Base-by-base conservation (phyloP, 2,888 invertebrate species). In the Macropis europaea region DNA sequence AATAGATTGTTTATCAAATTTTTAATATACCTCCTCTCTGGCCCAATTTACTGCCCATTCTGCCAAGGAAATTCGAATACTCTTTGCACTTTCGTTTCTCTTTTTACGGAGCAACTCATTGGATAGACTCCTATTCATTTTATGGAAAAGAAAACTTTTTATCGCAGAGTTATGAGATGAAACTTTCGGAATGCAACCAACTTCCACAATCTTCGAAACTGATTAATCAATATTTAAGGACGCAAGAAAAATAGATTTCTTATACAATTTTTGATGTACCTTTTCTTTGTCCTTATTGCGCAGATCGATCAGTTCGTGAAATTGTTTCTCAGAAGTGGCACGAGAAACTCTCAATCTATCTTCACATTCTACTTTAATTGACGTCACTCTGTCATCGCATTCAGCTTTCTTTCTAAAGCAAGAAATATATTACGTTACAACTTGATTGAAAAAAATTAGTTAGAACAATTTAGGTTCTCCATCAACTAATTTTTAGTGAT, bases 281-380 rank as follows among this genome's bases (percentile, higher is more conserved):
- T 80, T 71, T 32, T 59, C 62, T 11, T 42, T 59, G 2, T 66
- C 48, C 45, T 40, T 26, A 4, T 78, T 45, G 53, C 73, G 72
- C 34, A 81, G 61, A 5, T 63, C 52, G 48, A 72, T 47, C 24
- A 82, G 45, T 59, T 81, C 76, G 2, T 47, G 50, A 50, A 76
- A 73, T 42, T 71, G 52, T 60, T 75, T 76, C 38, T 76, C 79
- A 1, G 71, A 48, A 17, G 42, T 60, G 69, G 76, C 50, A 7
- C 71, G 74, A 40, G 61, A 63, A 13, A 11, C 30, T 61, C 61
- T 71, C 50, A 77, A 59, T 54, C 72, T 71, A 1, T 50, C 67
- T 19, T 76, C 77, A 56, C 67, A 75, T 28, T 78, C 77, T 11
- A 38, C 28, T 34, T 75, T 64, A 43, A 73, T 30, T 6, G 56